phyloP scores from a whole-genome alignment of 2,797 vertebrate species.

The Pseudocheirus occidentalis region DNA sequence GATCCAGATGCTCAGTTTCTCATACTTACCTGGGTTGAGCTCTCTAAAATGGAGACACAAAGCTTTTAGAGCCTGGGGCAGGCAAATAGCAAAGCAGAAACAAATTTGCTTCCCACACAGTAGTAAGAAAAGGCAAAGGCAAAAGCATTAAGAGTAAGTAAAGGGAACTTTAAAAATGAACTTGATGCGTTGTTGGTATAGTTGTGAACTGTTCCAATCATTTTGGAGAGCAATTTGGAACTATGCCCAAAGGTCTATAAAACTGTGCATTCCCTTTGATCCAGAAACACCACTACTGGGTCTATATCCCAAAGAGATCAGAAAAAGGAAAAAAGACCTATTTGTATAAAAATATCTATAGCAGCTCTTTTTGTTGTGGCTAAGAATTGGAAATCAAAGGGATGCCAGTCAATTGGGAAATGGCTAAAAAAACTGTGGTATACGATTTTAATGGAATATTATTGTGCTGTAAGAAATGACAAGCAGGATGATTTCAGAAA shows the following conservation, averaged over 20 bases:
- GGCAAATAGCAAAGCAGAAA: not conserved
- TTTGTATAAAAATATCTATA: not conserved
- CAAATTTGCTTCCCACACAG: not conserved
- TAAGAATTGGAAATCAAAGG: not conserved
- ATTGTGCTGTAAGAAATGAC: not conserved
- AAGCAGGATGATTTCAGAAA: not conserved
- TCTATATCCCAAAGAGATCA: not conserved
- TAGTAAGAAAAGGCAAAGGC: not conserved
- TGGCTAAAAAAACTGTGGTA: not conserved
- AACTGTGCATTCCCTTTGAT: not conserved
- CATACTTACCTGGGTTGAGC: not conserved
- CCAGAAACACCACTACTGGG: too few relatives aligned
- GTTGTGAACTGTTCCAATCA: not conserved
- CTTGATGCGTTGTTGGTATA: conserved; percentile 24
- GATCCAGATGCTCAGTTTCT: not conserved
- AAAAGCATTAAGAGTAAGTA: conserved; percentile 68
- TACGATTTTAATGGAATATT: not conserved
- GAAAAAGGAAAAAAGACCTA: not conserved
- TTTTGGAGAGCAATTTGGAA: not conserved
- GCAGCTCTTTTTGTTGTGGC: not conserved
- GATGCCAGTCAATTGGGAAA: not conserved
- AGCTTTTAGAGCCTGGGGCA: too few relatives aligned
- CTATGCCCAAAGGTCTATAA: not conserved
- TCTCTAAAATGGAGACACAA: not conserved
- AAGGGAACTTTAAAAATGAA: conserved; percentile 75